Percentiles rank a stretch among this genome's conserved stretches.
phyloP scores from a whole-genome alignment of 2,797 vertebrate species.

The Amblyopsis hoosieri region DNA sequence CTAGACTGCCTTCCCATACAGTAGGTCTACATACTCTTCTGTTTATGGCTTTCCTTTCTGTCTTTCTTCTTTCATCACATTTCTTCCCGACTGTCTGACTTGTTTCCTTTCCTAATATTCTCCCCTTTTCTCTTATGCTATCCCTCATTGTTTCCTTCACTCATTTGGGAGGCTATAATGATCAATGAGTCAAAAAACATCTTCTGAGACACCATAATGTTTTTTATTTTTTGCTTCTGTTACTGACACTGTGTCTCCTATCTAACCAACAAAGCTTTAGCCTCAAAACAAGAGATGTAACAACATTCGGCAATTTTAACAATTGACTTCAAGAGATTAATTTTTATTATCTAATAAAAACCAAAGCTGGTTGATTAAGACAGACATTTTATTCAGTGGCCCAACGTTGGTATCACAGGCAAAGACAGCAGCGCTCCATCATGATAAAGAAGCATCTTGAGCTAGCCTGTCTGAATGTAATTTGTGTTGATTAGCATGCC shows the following conservation, averaged over 20 bases:
- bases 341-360: conserved; percentile 40
- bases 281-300: conserved; percentile 23
- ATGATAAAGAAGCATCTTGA: conserved; percentile 63
- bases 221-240: too few species aligned
- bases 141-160: background rate
- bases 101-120: too few species aligned
- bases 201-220: too few species aligned
- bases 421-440: conserved; percentile 55
- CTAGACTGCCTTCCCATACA: conserved; percentile 5
- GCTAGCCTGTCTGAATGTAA: conserved; percentile 64
- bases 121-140: too few species aligned
- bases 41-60: background rate
- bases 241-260: too few species aligned
- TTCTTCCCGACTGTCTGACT: conserved; percentile 7
- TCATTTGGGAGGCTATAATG: background rate
- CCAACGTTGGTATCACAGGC: conserved; percentile 35
- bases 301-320: conserved; percentile 33
- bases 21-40: background rate
- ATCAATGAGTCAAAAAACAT: background rate
- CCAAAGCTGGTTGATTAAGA: conserved; percentile 51
- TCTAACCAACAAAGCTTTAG: background rate
- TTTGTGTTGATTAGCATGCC: conserved; percentile 72
- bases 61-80: conserved; percentile 13
- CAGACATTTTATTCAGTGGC: conserved; percentile 42
- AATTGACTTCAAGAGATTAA: conserved; percentile 37